These are phyloP conservation scores for Excalfactoria chinensis DNA, from an alignment of 2,113 vertebrate genomes.

Conservation along the genomic window DNA sequence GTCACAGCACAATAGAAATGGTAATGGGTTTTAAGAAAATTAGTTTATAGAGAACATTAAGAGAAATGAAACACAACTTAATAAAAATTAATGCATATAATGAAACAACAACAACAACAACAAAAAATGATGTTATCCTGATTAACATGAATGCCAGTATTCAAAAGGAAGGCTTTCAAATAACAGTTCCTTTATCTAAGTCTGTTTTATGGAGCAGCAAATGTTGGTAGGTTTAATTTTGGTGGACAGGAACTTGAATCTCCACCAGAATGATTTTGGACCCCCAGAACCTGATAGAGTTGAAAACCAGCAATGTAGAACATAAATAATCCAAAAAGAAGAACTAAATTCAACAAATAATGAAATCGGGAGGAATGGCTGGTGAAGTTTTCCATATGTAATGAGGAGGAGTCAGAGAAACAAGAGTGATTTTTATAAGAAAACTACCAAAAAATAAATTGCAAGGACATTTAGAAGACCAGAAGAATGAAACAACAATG, in stretches of 20 bases:
- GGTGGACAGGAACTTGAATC: not conserved
- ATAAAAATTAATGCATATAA: constrained; percentile 27
- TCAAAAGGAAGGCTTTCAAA: constrained; percentile 13
- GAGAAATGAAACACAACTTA: not conserved
- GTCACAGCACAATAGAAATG: not conserved
- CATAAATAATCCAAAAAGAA: not conserved
- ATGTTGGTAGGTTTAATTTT: not conserved
- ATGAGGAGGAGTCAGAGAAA: not conserved
- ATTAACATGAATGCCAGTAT: not conserved
- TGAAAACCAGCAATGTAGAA: not conserved
- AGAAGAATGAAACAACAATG: not conserved
- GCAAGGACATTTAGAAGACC: not conserved
- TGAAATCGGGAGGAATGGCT: not conserved
- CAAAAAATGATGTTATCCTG: not conserved
- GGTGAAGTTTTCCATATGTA: not conserved
- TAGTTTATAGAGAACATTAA: constrained; percentile 1
- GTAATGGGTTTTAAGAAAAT: constrained; percentile 20
- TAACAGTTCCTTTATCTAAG: not conserved
- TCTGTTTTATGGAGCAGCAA: not conserved
- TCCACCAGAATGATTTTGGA: not conserved
- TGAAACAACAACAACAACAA: too few species aligned
- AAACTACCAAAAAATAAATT: not conserved
- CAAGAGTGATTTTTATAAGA: not conserved
- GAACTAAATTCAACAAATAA: not conserved
- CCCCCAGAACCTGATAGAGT: not conserved